Evolutionary conservation across 2,113 vertebrate species (phyloP), one percentile per base, ranked within the genome.

Genomic region (Sakesphorus luctuosus): DNA sequence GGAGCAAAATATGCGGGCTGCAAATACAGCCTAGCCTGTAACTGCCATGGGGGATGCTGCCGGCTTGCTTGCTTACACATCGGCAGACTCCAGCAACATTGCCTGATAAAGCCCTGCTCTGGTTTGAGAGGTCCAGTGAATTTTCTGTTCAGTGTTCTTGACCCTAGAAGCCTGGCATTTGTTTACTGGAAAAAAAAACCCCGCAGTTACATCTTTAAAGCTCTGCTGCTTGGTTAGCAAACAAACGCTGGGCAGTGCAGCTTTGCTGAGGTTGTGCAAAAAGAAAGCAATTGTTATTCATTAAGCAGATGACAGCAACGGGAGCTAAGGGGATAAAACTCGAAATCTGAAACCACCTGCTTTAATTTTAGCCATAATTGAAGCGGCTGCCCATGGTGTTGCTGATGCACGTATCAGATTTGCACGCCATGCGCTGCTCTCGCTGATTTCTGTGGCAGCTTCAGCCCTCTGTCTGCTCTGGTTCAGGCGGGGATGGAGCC

Each of bases 261-360:
- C 92, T 82, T 90, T 84, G 94, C 96, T 89, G 92, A 96, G 96
- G 83, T 53, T 84, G 88, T 94, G 89, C 90, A 84, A 72, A 94
- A 96, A 79, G 83, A 96, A 96, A 89, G 90, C 76, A 78, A 94
- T 96, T 97, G 96, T 92, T 96, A 92, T 96, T 96, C 96, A 95
- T 96, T 96, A 96, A 93, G 94, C 86, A 89, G 90, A 95, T 93
- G 96, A 96, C 92, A 97, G 94, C 90, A 84, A 94, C 14, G 66
- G 93, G 84, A 96, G 94, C 81, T 87, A 73, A 84, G 89, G 94
- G 95, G 95, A 93, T 95, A 90, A 92, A 95, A 90, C 66, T 89
- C 10, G 69, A 91, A 95, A 97, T 91, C 73, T 89, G 94, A 97
- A 97, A 96, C 96, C 90, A 90, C 96, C 95, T 95, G 90, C 88